These are phyloP conservation scores for Pseudotriccus pelzelni DNA, from an alignment of 2,797 vertebrate species.

Conservation along the genomic window DNA sequence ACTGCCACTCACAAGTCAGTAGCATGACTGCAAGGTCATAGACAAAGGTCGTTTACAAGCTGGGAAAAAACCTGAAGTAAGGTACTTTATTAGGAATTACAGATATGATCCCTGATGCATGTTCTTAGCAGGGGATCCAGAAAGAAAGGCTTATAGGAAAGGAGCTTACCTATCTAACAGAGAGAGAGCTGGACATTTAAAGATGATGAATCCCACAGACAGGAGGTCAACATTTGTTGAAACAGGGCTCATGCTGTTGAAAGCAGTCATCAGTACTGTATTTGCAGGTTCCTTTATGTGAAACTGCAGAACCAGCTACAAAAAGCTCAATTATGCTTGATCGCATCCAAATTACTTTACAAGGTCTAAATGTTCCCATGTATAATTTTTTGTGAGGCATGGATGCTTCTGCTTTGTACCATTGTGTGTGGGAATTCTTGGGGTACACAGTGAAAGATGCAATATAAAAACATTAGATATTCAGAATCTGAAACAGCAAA, in stretches of 20 bases:
- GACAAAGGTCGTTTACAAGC: neutral
- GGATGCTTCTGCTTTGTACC: neutral
- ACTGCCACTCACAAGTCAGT: neutral
- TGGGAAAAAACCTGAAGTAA: neutral
- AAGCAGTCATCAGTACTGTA: neutral
- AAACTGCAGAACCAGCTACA: neutral
- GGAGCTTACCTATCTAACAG: neutral
- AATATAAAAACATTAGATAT: neutral
- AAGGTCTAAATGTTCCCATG: neutral
- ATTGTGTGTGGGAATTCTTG: neutral
- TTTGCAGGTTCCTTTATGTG: neutral
- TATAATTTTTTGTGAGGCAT: accelerated
- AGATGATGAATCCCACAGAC: neutral
- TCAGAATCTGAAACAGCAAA: neutral
- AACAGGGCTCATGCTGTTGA: neutral
- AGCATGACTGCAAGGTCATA: neutral
- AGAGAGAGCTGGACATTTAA: neutral
- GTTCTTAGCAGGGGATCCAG: neutral
- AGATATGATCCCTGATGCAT: neutral
- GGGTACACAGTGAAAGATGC: neutral
- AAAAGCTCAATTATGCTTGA: neutral
- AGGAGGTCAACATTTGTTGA: neutral
- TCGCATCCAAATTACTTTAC: neutral
- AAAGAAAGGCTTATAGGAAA: neutral
- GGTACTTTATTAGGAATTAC: neutral